Evolutionary conservation across 2,888 invertebrate genomes (phyloP).

Genomic region (Leptinotarsa tumamoca): DNA sequence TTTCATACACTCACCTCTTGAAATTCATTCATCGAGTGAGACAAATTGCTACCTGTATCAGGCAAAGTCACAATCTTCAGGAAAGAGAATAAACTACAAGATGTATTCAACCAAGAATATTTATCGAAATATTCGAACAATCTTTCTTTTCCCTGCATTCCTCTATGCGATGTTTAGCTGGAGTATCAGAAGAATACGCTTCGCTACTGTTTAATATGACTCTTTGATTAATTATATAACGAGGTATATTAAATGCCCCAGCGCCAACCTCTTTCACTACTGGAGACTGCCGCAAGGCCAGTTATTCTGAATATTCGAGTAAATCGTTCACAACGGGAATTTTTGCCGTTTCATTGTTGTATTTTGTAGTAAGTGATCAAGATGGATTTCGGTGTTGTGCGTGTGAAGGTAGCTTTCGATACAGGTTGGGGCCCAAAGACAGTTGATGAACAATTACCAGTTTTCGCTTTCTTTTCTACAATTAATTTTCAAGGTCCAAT

Average conservation of each 20-base stretch:
- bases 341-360: conserved; percentile 17
- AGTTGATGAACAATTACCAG: too few relatives aligned
- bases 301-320: conserved; percentile 29
- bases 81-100: neutral
- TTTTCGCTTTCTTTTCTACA: too few relatives aligned
- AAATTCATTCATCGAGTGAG: too few relatives aligned
- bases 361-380: neutral
- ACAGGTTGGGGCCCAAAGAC: too few relatives aligned
- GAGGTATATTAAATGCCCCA: conserved; percentile 39
- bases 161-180: conserved; percentile 47
- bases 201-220: conserved; percentile 61
- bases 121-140: conserved; percentile 50
- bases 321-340: conserved; percentile 28
- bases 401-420: neutral
- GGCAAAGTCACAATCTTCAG: neutral
- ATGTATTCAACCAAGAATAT: conserved; percentile 8
- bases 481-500: too few relatives aligned
- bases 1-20: too few relatives aligned
- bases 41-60: too few relatives aligned
- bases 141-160: conserved; percentile 47
- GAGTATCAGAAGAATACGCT: conserved; percentile 52
- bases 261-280: conserved; percentile 28
- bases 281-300: conserved; percentile 25
- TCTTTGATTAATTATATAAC: conserved; percentile 59
- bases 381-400: neutral